phyloP scores from a whole-genome alignment of 2,797 vertebrate genomes.

The Enteromius thamalakanensis region DNA sequence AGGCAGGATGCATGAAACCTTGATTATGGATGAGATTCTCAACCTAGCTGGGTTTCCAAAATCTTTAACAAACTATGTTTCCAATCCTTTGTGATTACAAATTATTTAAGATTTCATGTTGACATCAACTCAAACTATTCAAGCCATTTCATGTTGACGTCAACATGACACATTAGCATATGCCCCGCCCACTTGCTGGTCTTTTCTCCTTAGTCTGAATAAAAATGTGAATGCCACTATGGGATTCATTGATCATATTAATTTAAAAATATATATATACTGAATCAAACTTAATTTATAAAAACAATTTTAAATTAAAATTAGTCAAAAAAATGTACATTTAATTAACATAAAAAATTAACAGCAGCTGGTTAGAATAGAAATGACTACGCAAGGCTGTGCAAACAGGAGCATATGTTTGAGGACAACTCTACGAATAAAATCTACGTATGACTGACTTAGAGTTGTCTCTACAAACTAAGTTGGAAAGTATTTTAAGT shows the following conservation, averaged over 20 bases:
- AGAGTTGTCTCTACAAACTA: not conserved
- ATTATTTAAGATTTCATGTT: not conserved
- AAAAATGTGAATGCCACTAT: too few relatives aligned
- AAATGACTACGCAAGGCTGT: not conserved
- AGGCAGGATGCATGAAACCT: not conserved
- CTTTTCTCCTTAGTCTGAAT: too few relatives aligned
- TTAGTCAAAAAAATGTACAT: not conserved
- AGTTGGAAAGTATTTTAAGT: not conserved
- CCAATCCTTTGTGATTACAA: not conserved
- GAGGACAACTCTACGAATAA: not conserved
- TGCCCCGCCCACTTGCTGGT: too few relatives aligned
- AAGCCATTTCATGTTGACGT: too few relatives aligned
- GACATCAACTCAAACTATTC: too few relatives aligned
- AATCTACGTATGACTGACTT: not conserved
- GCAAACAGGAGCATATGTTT: not conserved
- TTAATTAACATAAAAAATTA: too few relatives aligned
- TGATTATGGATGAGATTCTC: not conserved
- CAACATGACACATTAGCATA: too few relatives aligned
- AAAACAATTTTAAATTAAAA: not conserved
- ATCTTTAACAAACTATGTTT: not conserved
- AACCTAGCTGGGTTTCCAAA: not conserved
- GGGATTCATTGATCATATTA: too few relatives aligned
- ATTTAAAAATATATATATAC: too few relatives aligned
- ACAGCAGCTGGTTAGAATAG: too few relatives aligned
- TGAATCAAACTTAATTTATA: not conserved